These are phyloP conservation scores for Tipula confusa DNA, from an alignment of 2,888 invertebrate genomes.

Conservation along the genomic window DNA sequence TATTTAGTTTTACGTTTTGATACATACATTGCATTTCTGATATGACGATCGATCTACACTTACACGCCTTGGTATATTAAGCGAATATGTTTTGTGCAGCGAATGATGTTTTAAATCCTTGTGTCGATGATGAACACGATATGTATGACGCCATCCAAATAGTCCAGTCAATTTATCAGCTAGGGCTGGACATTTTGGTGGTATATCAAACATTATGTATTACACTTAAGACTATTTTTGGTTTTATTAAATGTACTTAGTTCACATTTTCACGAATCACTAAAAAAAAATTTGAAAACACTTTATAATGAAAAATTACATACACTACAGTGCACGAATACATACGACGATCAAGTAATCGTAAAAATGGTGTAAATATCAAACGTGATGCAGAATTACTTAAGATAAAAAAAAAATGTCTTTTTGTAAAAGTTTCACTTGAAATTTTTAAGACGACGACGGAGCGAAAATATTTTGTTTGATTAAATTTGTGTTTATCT, in stretches of 20 bases:
- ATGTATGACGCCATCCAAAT: slow-evolving; percentile 76
- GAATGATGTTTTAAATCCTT: slow-evolving; percentile 53
- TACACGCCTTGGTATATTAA: slow-evolving; percentile 47
- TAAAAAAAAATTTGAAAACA: background rate
- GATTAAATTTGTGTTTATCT: background rate
- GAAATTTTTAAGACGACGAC: background rate
- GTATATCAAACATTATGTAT: slow-evolving; percentile 58
- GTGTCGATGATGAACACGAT: slow-evolving; percentile 73
- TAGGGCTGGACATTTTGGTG: slow-evolving; percentile 69
- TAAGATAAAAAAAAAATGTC: background rate
- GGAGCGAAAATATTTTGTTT: background rate
- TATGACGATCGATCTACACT: slow-evolving; percentile 30
- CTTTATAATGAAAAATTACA: background rate
- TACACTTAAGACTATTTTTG: background rate
- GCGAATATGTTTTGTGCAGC: slow-evolving; percentile 49
- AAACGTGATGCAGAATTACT: background rate
- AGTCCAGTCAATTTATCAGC: slow-evolving; percentile 71
- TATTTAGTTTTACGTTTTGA: background rate
- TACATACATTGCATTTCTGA: slow-evolving; percentile 25
- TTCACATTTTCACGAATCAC: background rate
- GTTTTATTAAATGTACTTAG: background rate
- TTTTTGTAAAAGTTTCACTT: background rate
- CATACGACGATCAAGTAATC: background rate
- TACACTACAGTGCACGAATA: background rate
- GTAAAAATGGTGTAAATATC: background rate